phyloP scores from a whole-genome alignment of 2,888 invertebrate genomes.

The Diachrysia chrysitis region DNA sequence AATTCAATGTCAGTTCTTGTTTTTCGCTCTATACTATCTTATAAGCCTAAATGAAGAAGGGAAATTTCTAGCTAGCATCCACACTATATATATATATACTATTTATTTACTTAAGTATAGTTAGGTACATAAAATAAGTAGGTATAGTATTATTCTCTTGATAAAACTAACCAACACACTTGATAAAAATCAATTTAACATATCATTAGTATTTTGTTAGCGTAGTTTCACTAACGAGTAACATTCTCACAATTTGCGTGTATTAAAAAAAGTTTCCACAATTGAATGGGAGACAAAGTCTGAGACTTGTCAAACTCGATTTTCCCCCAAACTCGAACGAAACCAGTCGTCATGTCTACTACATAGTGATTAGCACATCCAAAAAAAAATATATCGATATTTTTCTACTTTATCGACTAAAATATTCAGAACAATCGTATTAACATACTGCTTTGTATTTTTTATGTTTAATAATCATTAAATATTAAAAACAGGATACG shows the following conservation, averaged over 20 bases:
- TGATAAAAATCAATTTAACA: not conserved
- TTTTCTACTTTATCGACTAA: constrained; percentile 35
- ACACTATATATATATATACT: too few species aligned
- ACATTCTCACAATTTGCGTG: constrained; percentile 28
- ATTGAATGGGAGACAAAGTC: constrained; percentile 36
- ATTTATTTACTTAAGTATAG: not conserved
- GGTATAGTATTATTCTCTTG: not conserved
- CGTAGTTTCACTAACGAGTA: constrained; percentile 13
- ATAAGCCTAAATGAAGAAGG: not conserved
- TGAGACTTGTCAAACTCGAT: constrained; percentile 54
- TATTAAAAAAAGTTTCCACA: constrained; percentile 33
- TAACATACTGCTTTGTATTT: constrained; percentile 14
- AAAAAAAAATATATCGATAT: constrained; percentile 42
- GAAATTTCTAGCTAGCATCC: not conserved
- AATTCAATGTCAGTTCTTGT: not conserved
- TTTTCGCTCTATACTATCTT: not conserved
- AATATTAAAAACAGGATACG: constrained; percentile 54
- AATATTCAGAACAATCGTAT: constrained; percentile 16
- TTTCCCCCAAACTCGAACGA: constrained; percentile 40
- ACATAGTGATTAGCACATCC: constrained; percentile 40
- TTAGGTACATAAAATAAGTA: not conserved
- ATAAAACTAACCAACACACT: too few species aligned
- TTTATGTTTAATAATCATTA: constrained; percentile 24
- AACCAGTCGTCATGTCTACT: constrained; percentile 57
- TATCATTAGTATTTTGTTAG: constrained; percentile 31